A percentile compares a stretch with the other conserved stretches of the same genome.
Conservation (phyloP, 2,888 invertebrate species). For the Sphaerophoria rueppellii region DNA sequence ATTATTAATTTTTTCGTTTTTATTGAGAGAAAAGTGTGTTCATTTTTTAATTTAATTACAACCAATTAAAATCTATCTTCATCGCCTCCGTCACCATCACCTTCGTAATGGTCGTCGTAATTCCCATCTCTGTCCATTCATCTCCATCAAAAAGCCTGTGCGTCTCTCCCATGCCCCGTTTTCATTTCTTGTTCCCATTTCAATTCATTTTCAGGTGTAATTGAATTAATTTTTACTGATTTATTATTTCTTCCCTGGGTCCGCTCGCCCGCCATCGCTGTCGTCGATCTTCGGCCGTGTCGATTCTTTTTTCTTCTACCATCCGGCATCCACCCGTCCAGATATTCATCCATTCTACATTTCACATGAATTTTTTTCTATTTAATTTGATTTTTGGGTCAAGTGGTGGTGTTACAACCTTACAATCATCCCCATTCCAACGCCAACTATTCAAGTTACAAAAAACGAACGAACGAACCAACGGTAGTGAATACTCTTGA, state of each 20-base stretch:
- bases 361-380: conserved; percentile 30
- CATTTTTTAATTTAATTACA: conserved; percentile 65
- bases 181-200: conserved; percentile 6
- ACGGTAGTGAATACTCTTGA: conserved; percentile 35
- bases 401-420: conserved; percentile 45
- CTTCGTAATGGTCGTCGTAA: neutral
- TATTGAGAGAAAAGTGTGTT: conserved; percentile 24
- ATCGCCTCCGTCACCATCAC: neutral
- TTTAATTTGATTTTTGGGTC: conserved; percentile 65
- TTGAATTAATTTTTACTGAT: conserved; percentile 63
- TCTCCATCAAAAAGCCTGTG: neutral
- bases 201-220: conserved; percentile 58
- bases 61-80: conserved; percentile 60
- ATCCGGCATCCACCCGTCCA: neutral
- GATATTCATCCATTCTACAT: conserved; percentile 13
- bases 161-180: too few species aligned
- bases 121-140: neutral
- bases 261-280: neutral
- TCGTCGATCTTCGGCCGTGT: neutral
- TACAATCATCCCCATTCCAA: too few species aligned
- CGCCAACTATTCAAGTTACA: too few species aligned
- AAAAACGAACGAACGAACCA: conserved; percentile 1
- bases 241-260: neutral
- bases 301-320: conserved; percentile 36
- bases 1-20: neutral